Evolutionary conservation across 92 coral and sea anemone genomes (phyloP), one percentile per base, ranked within the genome.

Genomic region (Virgularia gustaviana): DNA sequence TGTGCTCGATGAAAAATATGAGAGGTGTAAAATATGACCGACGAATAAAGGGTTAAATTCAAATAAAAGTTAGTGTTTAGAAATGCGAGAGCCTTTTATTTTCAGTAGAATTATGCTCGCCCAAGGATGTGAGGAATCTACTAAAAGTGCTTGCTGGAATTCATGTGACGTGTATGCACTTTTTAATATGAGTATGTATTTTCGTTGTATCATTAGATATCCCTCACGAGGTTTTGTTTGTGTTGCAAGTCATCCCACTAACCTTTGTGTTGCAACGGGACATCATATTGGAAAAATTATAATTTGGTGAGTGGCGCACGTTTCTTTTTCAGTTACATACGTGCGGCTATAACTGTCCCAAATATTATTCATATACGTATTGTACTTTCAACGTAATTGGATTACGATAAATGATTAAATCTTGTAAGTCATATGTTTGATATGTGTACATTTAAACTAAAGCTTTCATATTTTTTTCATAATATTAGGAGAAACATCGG

Each of bases 241-340:
- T 9, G 75, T 90, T 30, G 82, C 96, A 29, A 89, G 84, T 73
- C 98, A 92, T 74, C 96, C 96, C 44, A 51, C 28, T 56, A 88
- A 86, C 58, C 27, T 66, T 37, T 86, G 96, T 65, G 80, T 87
- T 27, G 98, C 96, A 30, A 77, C 88, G 23, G 98, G 98, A 15
- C 94, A 86, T 22, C 53, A 60, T 11, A 20, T 8, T 29, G 98
- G 98, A 9, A 77, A 66, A 47, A 89, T 92, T 24, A 55, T 89
- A 44, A 38, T 92, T 52, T 92, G 98, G 98, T 89, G 45, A 54
- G 92, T 53, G 35, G 24, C 16, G 35, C n/a, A 39, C 44, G n/a
- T 38, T 12, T 2, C 53, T 27, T 11, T 57, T 33, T 4, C 55
- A 19, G 19, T 18, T 55, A 47, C 15, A 15, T 47, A 47, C 22